Evolutionary conservation across 2,888 invertebrate genomes (phyloP).

Genomic region (Pterostichus madidus): DNA sequence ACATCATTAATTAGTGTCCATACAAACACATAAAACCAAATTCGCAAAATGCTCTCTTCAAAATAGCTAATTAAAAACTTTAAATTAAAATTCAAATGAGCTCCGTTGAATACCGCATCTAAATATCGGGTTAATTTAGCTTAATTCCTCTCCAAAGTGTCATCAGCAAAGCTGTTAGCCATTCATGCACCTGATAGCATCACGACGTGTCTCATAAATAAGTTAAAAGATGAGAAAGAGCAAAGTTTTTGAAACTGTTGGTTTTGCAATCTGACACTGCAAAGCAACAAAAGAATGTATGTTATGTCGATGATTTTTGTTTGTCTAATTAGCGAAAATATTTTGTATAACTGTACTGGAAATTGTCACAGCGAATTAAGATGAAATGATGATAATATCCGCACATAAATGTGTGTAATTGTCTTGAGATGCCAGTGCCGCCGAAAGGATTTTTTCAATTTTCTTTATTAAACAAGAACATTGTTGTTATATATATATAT

Average conservation of each 20-base stretch:
- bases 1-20: slow-evolving; percentile 24
- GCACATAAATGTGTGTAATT: slow-evolving; percentile 1
- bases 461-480: too few relatives aligned
- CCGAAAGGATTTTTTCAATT: background rate
- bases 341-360: slow-evolving; percentile 48
- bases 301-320: slow-evolving; percentile 27
- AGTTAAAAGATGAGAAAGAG: slow-evolving; percentile 4
- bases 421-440: background rate
- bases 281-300: slow-evolving; percentile 28
- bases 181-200: slow-evolving; percentile 54
- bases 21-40: slow-evolving; percentile 27
- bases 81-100: slow-evolving; percentile 49
- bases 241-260: background rate
- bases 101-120: background rate
- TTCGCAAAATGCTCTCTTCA: slow-evolving; percentile 16
- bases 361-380: slow-evolving; percentile 38
- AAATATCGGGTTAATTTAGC: slow-evolving; percentile 39
- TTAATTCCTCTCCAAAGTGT: slow-evolving; percentile 49
- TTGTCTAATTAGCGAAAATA: slow-evolving; percentile 47
- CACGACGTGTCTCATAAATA: slow-evolving; percentile 29
- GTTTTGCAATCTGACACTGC: slow-evolving; percentile 6
- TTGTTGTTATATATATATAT: too few relatives aligned
- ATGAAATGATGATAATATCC: slow-evolving; percentile 14
- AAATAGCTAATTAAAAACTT: slow-evolving; percentile 34
- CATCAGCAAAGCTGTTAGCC: slow-evolving; percentile 29